phyloP scores from a whole-genome alignment of 2,113 vertebrate genomes.

The Notothenia coriiceps region DNA sequence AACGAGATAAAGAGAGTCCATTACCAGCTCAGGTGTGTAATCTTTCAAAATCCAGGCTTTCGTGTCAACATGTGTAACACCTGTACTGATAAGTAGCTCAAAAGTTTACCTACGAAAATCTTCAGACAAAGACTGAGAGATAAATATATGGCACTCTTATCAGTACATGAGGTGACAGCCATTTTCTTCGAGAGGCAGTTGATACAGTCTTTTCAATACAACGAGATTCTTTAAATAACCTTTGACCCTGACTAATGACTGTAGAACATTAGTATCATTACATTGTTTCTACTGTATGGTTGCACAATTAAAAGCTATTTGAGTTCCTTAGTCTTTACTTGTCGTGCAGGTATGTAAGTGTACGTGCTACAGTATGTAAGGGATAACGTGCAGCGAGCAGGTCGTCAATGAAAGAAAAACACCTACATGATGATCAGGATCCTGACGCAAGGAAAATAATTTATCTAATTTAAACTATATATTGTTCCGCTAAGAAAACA shows the following conservation, averaged over 20 bases:
- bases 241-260: constrained; percentile 51
- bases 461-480: no score
- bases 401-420: no score
- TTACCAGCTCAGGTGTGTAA: constrained; percentile 69
- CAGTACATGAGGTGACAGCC: constrained; percentile 44
- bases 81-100: constrained; percentile 54
- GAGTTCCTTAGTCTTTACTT: constrained; percentile 24
- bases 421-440: no score
- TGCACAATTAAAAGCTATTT: constrained; percentile 31
- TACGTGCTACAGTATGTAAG: not conserved
- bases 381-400: no score
- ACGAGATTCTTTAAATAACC: constrained; percentile 38
- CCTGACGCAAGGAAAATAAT: no score
- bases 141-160: constrained; percentile 46
- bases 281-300: constrained; percentile 33
- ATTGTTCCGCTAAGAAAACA: no score
- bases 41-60: constrained; percentile 32
- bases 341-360: constrained; percentile 18
- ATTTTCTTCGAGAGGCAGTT: constrained; percentile 38
- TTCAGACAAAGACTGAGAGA: constrained; percentile 53
- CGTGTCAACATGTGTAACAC: constrained; percentile 56
- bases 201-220: constrained; percentile 48
- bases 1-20: constrained; percentile 69
- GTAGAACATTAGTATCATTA: not conserved
- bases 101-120: constrained; percentile 48